A percentile compares a stretch with the other conserved stretches of the same genome.
These are phyloP conservation scores for Drosophila biarmipes DNA, from an alignment of 1,140 invertebrate genomes.

Conservation along the genomic window DNA sequence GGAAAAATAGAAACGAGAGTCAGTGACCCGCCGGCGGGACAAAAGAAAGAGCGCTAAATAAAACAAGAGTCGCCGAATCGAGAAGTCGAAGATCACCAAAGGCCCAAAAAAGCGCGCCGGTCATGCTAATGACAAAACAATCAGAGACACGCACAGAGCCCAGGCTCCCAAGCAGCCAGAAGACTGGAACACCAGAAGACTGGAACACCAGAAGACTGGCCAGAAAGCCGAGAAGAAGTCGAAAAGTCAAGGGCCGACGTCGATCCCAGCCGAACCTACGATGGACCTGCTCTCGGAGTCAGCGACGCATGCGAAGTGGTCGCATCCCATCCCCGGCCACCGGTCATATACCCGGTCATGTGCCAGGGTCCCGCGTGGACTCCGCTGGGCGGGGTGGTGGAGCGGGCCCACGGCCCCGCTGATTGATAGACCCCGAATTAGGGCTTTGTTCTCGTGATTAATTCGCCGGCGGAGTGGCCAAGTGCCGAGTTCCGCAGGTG, in stretches of 20 bases:
- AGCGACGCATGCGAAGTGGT: constrained; percentile 67
- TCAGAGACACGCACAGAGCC: constrained; percentile 48
- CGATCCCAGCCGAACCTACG: neutral
- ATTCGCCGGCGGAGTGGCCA: neutral
- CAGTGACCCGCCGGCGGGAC: constrained; percentile 34
- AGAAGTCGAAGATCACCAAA: constrained; percentile 36
- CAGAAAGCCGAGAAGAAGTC: constrained; percentile 10
- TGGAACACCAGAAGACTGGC: neutral
- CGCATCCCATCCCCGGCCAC: constrained; percentile 4
- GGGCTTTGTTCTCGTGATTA: constrained; percentile 3
- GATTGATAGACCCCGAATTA: neutral
- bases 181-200: neutral
- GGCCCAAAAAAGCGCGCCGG: constrained; percentile 22
- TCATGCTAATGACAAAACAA: constrained; percentile 79
- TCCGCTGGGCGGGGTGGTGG: too few species aligned
- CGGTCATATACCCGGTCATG: constrained; percentile 13
- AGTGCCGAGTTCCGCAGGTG: neutral
- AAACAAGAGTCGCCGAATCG: constrained; percentile 29
- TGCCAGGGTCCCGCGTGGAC: neutral
- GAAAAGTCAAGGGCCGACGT: constrained; percentile 8
- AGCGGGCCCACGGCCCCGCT: neutral
- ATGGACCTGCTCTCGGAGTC: constrained; percentile 51
- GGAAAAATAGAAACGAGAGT: constrained; percentile 17
- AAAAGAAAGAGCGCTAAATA: constrained; percentile 27
- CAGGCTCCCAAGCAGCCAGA: neutral